Base-by-base conservation (phyloP, 2,797 vertebrate species). In the Gastrophryne carolinensis region DNA sequence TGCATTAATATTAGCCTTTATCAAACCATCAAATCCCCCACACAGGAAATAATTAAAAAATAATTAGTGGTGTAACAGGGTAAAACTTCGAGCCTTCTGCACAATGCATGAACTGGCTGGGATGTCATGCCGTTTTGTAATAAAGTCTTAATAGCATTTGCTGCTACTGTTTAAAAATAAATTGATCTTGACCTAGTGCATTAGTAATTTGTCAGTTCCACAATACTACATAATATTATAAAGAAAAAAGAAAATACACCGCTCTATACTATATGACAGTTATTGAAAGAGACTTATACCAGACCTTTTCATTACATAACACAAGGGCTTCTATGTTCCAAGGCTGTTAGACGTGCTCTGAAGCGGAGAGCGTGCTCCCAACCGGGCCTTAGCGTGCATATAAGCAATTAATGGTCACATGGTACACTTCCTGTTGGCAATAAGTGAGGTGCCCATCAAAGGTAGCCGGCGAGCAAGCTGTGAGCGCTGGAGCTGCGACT, bases 1-100 rank as follows among this genome's bases (percentile, higher is more conserved):
- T 86, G 84, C 84, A 84, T 80, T 88, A 82, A 82, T 85, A 86
- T 86, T 82, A 88, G 81, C 78, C 89, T 35, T 67, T 84, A 83
- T 84, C 70, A 87, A 86, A 84, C 71, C 79, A 80, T 56, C 79
- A 34, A 75, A 79, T 56, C 79, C 68, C 79, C 72, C 79, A 78
- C 81, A 80, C 77, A 56, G 73, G 83, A 89, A 88, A 74, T 24
- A 53, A 85, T 81, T 69, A 11, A 70, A 62, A 44, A 2, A n/a
- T n/a, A 72, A 50, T 83, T 69, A 79, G 79, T 83, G 26, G 26
- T 27, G 10, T 37, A 39, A 39, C n/a, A 13, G 11, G 5, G 37
- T 53, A 86, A n/a, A 86, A 84, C 63, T 50, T 79, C 82, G 76
- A 72, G 72, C 62, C 68, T 81, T 72, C 79, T 39, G 74, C 17